These are phyloP conservation scores for Cryptus viduatorius DNA, from an alignment of 2,888 invertebrate genomes.

Conservation along the genomic window DNA sequence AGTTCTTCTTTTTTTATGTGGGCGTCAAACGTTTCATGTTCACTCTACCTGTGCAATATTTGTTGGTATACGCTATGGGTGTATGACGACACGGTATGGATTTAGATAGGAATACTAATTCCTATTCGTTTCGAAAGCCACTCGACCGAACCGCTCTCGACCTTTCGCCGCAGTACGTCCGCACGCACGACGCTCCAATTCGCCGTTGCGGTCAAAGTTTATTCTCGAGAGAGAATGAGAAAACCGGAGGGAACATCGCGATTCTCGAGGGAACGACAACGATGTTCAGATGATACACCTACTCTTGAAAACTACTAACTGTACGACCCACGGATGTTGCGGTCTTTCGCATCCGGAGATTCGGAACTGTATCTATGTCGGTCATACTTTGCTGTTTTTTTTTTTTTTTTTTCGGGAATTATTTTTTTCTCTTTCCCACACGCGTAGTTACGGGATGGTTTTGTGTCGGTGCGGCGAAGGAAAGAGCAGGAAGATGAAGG, in stretches of 20 bases:
- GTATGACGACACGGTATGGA: not conserved
- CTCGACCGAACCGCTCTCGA: slow-evolving; percentile 12
- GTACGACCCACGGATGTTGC: slow-evolving; percentile 55
- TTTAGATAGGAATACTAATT: slow-evolving; percentile 19
- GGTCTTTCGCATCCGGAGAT: slow-evolving; percentile 62
- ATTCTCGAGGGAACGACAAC: slow-evolving; percentile 21
- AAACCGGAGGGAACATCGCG: not conserved
- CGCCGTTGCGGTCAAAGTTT: slow-evolving; percentile 34
- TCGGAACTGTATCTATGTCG: slow-evolving; percentile 58
- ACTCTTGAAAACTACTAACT: slow-evolving; percentile 28
- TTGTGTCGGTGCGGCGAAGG: slow-evolving; percentile 15
- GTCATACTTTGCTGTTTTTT: slow-evolving; percentile 38
- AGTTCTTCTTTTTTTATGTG: slow-evolving; percentile 5
- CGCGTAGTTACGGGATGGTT: slow-evolving; percentile 5
- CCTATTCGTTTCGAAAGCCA: slow-evolving; percentile 19
- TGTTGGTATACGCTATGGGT: not conserved
- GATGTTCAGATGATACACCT: slow-evolving; percentile 51
- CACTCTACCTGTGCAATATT: slow-evolving; percentile 5
- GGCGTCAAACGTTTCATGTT: slow-evolving; percentile 13
- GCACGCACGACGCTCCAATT: slow-evolving; percentile 37
- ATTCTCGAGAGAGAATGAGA: slow-evolving; percentile 25
- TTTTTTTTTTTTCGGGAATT: not conserved
- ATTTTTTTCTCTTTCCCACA: not conserved
- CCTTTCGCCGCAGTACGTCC: slow-evolving; percentile 35
- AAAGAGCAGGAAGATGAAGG: no score